Evolutionary conservation across 1,140 invertebrate genomes (phyloP), one percentile per base, ranked within the genome.

Genomic region (Drosophila neocordata): DNA sequence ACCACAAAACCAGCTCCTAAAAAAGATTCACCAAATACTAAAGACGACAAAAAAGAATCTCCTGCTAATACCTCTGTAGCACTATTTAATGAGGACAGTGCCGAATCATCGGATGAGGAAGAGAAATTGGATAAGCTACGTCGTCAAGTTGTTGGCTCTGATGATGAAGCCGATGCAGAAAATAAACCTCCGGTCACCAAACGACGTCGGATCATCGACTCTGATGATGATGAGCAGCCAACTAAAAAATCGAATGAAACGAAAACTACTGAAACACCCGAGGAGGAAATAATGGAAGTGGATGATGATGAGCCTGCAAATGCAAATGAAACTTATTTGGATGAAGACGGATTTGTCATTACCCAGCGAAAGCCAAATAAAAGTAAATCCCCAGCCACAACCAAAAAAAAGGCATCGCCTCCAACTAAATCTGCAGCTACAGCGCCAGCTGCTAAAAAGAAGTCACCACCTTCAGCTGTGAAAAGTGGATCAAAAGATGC

Each of bases 271-370:
- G 7, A 15, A 11, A 7, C 41, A 11, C 6, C 38, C 22, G 57
- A 73, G 69, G 44, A 58, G 58, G 41, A 37, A 65, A 41, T 18
- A 31, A 20, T 57, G 12, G 15, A 56, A 35, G 18, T 65, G 7
- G 68, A 77, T n/a, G 41, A 66, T 1, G 88, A 52, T 12, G 73
- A 72, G 9, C 52, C 66, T 1, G 66, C 71, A 15, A 87, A 87
- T 1, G 66, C 71, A 15, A 87, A 87, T 35, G 89, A 91, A 71
- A 91, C 90, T 7, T 91, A 71, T 79, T 62, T 91, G 27, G 90
- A 91, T 69, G 90, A 91, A 1, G 90, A 91, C 59, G 90, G 90
- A 13, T 91, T 91, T 61, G 89, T 91, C 20, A 77, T 91, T 35
- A 91, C 90, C 5, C 77, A 75, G 20, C 38, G 87, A 2, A 89